Evolutionary conservation across 2,797 vertebrate species (phyloP), one percentile per base, ranked within the genome.

Genomic region (Sebastes oblongus): DNA sequence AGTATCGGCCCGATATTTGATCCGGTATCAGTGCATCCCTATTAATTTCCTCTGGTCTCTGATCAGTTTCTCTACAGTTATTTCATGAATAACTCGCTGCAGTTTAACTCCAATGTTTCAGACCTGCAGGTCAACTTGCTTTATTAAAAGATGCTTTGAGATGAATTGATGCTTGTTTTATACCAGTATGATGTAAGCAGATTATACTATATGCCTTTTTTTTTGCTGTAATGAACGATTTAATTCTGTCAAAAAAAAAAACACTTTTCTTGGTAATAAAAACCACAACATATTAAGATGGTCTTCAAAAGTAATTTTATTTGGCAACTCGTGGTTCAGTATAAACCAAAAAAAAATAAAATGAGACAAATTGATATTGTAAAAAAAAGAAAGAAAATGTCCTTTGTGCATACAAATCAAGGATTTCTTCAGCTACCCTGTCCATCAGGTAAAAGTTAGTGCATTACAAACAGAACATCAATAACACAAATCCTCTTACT

Each of bases 221-320:
- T 73, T 75, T 13, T 27, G 25, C 42, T 81, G 32, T 83, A 64
- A 70, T 77, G 6, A 75, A 50, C 68, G 6, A 70, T 25, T 79
- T 8, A 42, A 64, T 50, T 56, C n/a, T 81, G 39, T 88, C 9
- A 32, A 50, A 54, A 59, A 54, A 59, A 77, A 84, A 77, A 84
- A 86, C 36, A 81, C 68, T 84, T 66, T 60, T 58, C 36, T 72
- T 75, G 16, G 18, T 12, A 91, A 91, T 85, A 91, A 90, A 86
- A 68, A 52, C 3, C 66, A 88, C 69, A 74, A 75, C 34, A 54
- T 83, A 20, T 46, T 58, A 73, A 69, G 30, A 52, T n/a, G 20
- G 74, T 87, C 50, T 80, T 83, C 39, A 74, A 82, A 86, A 72
- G 54, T 32, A 54, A 42, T 36, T 93, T 93, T 92, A 94, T 91